Base-by-base conservation (phyloP, 2,113 vertebrate species). In the Eulacestoma nigropectus region DNA sequence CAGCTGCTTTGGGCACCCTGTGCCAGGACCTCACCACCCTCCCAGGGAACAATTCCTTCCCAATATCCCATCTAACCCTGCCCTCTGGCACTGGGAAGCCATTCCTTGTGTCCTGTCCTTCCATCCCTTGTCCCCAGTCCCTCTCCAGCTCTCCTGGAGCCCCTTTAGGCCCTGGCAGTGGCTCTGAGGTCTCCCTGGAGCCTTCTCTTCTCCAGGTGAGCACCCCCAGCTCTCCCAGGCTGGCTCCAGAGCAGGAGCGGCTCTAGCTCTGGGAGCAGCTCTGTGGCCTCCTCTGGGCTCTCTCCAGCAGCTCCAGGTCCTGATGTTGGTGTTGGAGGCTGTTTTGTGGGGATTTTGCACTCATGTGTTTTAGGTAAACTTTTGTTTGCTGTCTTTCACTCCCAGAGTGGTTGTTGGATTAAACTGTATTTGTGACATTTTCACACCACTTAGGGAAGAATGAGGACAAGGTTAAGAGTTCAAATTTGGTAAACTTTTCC, bases 221-320 rank as follows among this genome's bases (percentile, higher is more conserved):
- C 60, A 16, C 16, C 35, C 44, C 52, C 52, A 76, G 70, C 49
- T 63, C 68, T 73, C 21, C 37, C 81, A 73, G 68, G 10, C 70
- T 65, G 70, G 42, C 52, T 49, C 23, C 29, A 57, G 52, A 68
- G 52, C 52, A 47, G 63, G 63, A 33, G 78, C 42, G 29, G 17
- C 41, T 68, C 44, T 42, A n/a, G 29, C 18, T 11, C 53, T 29
- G 0, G 27, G n/a, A 67, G 22, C 41, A 68, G 2, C 9, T n/a
- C 30, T 0, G 0, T 5, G 25, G 42, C 15, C 20, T 85, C 13
- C 32, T 26, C 32, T 67, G 52, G 26, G 1, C 35, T 67, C 8
- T 3, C 26, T 59, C 32, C 72, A 86, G 62, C 4, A 86, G 32
- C 37, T 77, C 33, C 33, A 33, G 0, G 0, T 68, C 18, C 46